Conservation (phyloP, 2,113 vertebrate species). For the Cynoglossus semilaevis region DNA sequence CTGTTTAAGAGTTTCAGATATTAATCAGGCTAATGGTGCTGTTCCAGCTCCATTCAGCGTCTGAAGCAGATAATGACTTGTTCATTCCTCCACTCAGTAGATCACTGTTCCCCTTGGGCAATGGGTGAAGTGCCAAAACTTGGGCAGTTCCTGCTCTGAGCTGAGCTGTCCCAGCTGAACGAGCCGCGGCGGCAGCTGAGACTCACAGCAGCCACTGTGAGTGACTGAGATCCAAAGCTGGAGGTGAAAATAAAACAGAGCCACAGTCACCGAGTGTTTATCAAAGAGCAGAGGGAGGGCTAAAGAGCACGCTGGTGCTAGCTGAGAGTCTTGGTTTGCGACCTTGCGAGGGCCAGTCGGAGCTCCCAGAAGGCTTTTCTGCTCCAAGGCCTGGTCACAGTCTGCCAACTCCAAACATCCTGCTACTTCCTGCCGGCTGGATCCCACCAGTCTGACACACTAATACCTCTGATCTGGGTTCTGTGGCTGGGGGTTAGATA, state of each 20-base stretch:
- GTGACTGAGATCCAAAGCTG: constrained; percentile 29
- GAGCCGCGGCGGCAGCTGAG: constrained; percentile 5
- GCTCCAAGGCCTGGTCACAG: constrained; percentile 17
- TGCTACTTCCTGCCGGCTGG: constrained; percentile 38
- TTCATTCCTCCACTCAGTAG: constrained; percentile 31
- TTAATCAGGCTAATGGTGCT: no score
- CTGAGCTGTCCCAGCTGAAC: constrained; percentile 17
- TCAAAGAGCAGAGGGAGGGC: constrained; percentile 20
- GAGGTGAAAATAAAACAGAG: constrained; percentile 35
- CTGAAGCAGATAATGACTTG: constrained; percentile 28
- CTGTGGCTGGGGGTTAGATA: constrained; percentile 50
- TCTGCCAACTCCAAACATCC: constrained; percentile 36
- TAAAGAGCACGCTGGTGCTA: constrained; percentile 27
- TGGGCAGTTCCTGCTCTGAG: constrained; percentile 7
- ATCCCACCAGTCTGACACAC: constrained; percentile 18
- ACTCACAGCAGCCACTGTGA: constrained; percentile 16
- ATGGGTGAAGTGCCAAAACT: constrained; percentile 39
- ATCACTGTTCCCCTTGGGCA: constrained; percentile 36
- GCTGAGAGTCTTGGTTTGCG: constrained; percentile 20
- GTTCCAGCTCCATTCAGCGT: neutral
- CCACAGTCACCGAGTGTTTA: constrained; percentile 52
- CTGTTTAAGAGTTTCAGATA: no score
- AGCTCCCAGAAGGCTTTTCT: constrained; percentile 6
- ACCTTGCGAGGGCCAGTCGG: constrained; percentile 10
- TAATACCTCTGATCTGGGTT: constrained; percentile 55